Base-by-base conservation (phyloP, 2,113 vertebrate genomes). In the Hemiprocne comata region DNA sequence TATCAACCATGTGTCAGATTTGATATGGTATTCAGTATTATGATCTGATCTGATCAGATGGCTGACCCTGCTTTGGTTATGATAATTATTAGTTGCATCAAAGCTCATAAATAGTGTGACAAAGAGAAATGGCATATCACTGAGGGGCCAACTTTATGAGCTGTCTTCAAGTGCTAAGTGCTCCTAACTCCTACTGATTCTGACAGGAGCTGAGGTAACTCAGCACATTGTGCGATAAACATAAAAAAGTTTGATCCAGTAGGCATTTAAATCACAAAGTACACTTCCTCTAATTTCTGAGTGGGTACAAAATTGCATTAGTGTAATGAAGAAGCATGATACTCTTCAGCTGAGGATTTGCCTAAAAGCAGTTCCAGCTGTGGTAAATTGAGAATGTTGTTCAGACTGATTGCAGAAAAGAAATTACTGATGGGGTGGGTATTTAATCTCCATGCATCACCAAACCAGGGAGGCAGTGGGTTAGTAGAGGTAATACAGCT, bases 1-100 rank as follows among this genome's bases (percentile, higher is more conserved):
- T 66, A 93, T 58, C 74, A 93, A 57, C 44, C 20, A 64, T 15
- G 29, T 94, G 67, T 82, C 24, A 70, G 38, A 85, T 23, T 23
- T 97, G 64, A 89, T 88, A 96, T 93, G 55, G 12, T 94, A 75
- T 84, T 91, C 82, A 82, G 58, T 72, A 81, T 53, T 95, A 93
- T 26, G 17, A 53, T 65, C 7, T 72, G 40, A 83, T 70, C 10
- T n/a, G 26, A 29, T 40, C 6, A 46, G 50, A 40, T 18, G 21
- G 38, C 25, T 76, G 44, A 67, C 33, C 14, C 40, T 57, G 28
- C 19, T 82, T 62, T 72, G 33, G 75, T 67, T 85, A 60, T 86
- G 55, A 40, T 96, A 96, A 94, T 90, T 94, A 87, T 82, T 94
- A 94, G 46, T 93, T 96, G 33, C 62, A 77, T 26, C 28, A 76